Base-by-base conservation (phyloP, 2,113 vertebrate genomes). In the Aphyosemion australe region DNA sequence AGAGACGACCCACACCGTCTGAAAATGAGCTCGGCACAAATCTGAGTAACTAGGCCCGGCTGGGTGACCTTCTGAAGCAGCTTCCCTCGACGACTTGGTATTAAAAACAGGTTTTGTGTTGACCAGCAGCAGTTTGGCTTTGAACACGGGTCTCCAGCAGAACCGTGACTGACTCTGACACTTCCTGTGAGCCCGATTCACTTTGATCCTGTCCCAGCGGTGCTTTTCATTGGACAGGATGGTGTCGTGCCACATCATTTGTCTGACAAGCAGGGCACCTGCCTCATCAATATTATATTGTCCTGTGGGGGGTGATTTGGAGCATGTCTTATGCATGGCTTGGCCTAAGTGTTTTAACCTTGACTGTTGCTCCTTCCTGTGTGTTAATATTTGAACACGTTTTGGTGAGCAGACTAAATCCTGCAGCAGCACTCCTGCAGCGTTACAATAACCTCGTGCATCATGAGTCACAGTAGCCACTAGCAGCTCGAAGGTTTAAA, bases 241-340 rank as follows among this genome's bases (percentile, higher is more conserved):
- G 66, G 90, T 89, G 67, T 93, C 88, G 75, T 90, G 92, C 18
- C 79, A 73, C 69, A 95, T 93, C 76, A 96, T 94, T 78, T 94
- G 93, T 80, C 93, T 91, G 87, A 96, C 93, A 70, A 96, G 91
- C 79, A 94, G 94, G 48, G 88, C 88, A 69, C 90, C 90, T 39
- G 95, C 95, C 90, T 95, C 94, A 0, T 96, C 93, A 63, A 96
- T 94, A 86, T 96, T 69, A 95, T 83, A 43, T 94, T 93, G 61
- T 94, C 93, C 95, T 96, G 72, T 47, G 43, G 61, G 15, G 34
- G 12, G 57, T 34, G 7, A 72, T 75, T 80, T 72, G 67, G 3
- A 52, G 37, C 54, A 69, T 56, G 42, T 54, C 57, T 50, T 9
- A 63, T 78, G 78, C 64, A 60, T 65, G 20, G 1, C 3, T 21